These are phyloP conservation scores for Philypnodon macrostomus DNA, from an alignment of 2,797 vertebrate genomes.

Conservation along the genomic window DNA sequence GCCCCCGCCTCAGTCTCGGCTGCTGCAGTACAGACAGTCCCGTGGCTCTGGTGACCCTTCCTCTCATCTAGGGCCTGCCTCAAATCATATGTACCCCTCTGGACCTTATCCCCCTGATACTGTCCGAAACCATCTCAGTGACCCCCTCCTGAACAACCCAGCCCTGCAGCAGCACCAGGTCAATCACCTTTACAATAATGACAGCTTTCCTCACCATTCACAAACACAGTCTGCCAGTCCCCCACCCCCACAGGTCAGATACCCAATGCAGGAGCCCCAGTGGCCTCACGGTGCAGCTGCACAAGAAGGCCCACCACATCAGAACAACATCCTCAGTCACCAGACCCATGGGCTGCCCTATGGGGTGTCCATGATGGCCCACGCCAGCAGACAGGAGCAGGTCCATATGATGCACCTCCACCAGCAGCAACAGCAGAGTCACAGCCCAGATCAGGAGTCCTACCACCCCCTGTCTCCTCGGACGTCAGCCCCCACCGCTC, in stretches of 20 bases:
- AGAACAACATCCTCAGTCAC: conserved; percentile 87
- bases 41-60: conserved; percentile 88
- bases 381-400: conserved; percentile 84
- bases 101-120: conserved; percentile 79
- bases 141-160: conserved; percentile 79
- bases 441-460: conserved; percentile 83
- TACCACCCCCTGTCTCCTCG: conserved; percentile 88
- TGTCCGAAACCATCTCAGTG: conserved; percentile 77
- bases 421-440: conserved; percentile 86
- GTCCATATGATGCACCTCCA: conserved; percentile 92
- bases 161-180: conserved; percentile 83
- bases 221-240: conserved; percentile 83
- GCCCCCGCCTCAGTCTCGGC: conserved; percentile 95
- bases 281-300: conserved; percentile 84
- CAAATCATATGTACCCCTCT: conserved; percentile 78
- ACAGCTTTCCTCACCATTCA: conserved; percentile 75
- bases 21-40: conserved; percentile 94
- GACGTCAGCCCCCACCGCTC: conserved; percentile 88
- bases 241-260: conserved; percentile 86
- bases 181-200: conserved; percentile 69
- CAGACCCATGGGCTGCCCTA: conserved; percentile 88
- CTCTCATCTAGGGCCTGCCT: conserved; percentile 81
- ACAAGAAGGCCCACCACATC: conserved; percentile 78
- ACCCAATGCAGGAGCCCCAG: conserved; percentile 90
- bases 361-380: conserved; percentile 82